phyloP scores from a whole-genome alignment of 1,140 invertebrate genomes.

The Temnothorax curvispinosus region DNA sequence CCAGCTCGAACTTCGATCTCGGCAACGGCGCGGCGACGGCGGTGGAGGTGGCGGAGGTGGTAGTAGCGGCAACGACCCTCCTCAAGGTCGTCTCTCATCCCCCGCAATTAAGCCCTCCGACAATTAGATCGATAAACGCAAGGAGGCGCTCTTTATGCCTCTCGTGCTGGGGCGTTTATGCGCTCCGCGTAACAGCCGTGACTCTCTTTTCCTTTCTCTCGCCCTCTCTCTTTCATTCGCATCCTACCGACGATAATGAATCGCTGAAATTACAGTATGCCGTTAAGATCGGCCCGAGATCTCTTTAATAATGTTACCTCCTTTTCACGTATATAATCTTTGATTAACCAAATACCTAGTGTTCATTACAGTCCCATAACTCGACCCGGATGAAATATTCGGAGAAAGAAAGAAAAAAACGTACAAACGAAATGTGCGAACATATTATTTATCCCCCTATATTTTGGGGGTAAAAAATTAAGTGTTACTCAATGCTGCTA shows the following conservation, averaged over 20 bases:
- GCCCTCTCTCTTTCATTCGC: slow-evolving; percentile 34
- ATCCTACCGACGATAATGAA: slow-evolving; percentile 38
- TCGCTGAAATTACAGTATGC: slow-evolving; percentile 44
- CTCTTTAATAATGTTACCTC: slow-evolving; percentile 48
- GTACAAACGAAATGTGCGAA: background rate
- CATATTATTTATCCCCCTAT: background rate
- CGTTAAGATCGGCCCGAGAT: slow-evolving; percentile 43
- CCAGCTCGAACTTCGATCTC: slow-evolving; percentile 72
- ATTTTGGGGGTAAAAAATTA: background rate
- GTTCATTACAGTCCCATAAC: background rate
- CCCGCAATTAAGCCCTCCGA: slow-evolving; percentile 78
- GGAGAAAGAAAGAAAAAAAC: background rate
- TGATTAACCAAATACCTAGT: slow-evolving; percentile 1
- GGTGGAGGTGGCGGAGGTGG: background rate
- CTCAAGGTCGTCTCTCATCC: slow-evolving; percentile 77
- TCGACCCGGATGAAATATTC: background rate
- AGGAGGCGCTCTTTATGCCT: slow-evolving; percentile 58
- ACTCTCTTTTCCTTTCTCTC: slow-evolving; percentile 21
- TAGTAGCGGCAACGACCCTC: slow-evolving; percentile 58
- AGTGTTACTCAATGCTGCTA: background rate
- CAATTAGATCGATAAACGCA: slow-evolving; percentile 81
- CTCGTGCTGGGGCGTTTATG: slow-evolving; percentile 43
- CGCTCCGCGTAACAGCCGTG: slow-evolving; percentile 50
- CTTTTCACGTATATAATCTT: slow-evolving; percentile 40
- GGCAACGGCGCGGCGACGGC: slow-evolving; percentile 10